Conservation (phyloP, 2,113 vertebrate genomes). For the Catharus fuscescens region DNA sequence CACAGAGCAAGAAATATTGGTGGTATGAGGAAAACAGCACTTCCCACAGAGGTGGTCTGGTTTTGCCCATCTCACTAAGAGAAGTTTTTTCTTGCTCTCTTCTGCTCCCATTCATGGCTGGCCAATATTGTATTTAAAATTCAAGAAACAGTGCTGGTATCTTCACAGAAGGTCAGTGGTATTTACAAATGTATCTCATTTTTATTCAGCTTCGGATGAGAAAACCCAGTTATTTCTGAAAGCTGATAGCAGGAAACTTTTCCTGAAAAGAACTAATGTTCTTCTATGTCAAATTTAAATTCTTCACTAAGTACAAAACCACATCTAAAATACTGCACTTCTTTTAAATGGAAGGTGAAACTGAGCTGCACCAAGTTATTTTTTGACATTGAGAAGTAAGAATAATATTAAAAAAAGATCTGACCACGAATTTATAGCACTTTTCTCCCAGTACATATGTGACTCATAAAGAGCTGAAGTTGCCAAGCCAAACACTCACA, state of each 20-base stretch:
- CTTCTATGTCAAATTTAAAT: slow-evolving; percentile 9
- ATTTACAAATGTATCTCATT: background rate
- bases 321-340: slow-evolving; percentile 21
- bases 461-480: slow-evolving; percentile 2
- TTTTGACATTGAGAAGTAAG: background rate
- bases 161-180: background rate
- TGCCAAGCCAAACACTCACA: slow-evolving; percentile 31
- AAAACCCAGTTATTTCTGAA: background rate
- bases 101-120: background rate
- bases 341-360: background rate
- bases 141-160: background rate
- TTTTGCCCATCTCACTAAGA: background rate
- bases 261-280: background rate
- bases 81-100: background rate
- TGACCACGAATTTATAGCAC: background rate
- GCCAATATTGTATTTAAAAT: background rate
- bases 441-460: background rate
- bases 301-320: slow-evolving; percentile 20
- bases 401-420: background rate
- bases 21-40: background rate
- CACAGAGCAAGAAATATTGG: background rate
- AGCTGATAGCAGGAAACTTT: background rate
- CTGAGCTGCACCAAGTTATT: background rate
- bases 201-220: background rate
- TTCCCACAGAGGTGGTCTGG: background rate